Conservation (phyloP, 2,113 vertebrate species). For the chimpanzee (Pan troglodytes) region NHGRI_mPanTro3-v2.1_pri NC_072404.2:94579001-94579500, state of each 20-base stretch:
- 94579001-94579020: constrained; percentile 68
- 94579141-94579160: constrained; percentile 48
- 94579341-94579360: constrained; percentile 62
- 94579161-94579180: not conserved
- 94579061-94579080: not conserved
- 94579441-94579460: constrained; percentile 13
- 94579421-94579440: constrained; percentile 22
- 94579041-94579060: constrained; percentile 67
- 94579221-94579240: constrained; percentile 58
- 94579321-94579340: constrained; percentile 28
- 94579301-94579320: constrained; percentile 25
- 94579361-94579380: constrained; percentile 40
- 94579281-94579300: not conserved
- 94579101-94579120: not conserved
- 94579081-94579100: constrained; percentile 7
- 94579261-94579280: not conserved
- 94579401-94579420: not conserved
- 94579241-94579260: constrained; percentile 48
- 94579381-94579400: constrained; percentile 35
- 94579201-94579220: constrained; percentile 56
- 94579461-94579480: constrained; percentile 58
- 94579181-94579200: not conserved
- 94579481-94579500: constrained; percentile 34
- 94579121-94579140: constrained; percentile 56
- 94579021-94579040: constrained; percentile 54